Evolutionary conservation across 2,113 vertebrate species (phyloP), one percentile per base, ranked within the genome.

Genomic region (Silurus asotus): DNA sequence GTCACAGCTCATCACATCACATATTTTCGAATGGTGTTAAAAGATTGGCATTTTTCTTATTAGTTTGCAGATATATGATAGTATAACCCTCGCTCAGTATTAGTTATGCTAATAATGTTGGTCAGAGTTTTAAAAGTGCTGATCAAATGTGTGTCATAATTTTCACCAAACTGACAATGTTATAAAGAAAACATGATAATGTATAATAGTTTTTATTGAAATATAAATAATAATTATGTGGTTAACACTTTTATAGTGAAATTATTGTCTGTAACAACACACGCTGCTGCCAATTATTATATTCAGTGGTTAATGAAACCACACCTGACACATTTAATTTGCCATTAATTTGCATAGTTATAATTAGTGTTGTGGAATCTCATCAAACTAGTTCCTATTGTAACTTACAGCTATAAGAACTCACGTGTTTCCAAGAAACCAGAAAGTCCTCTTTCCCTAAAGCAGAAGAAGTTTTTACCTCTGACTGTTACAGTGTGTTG

Each of bases 41-140:
- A 56, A 65, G 80, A 75, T 51, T 89, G 58, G 28, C 84, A 87
- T 86, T 88, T 87, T 87, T 87, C 2, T 82, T 14, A 87, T 85
- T 74, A 28, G 70, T 64, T 64, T 64, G 45, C 75, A 83, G 55
- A 65, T 62, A 17, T 72, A 61, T n/a, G 67, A 81, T 72, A 87
- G 49, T 56, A 69, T 69, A 23, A 56, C 13, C 15, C 28, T 37
- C 25, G 64, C 15, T 23, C 25, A 69, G 69, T 25, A 25, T 25
- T 25, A 58, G 25, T 15, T 37, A 58, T 5, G 28, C 6, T 14
- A 76, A 25, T 49, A 75, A 75, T 75, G 72, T 15, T 13, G 48
- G 20, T 51, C 9, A 75, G 45, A 7, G 37, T 20, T 49, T n/a
- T 51, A 4, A 20, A 75, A 23, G 48, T 75, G 49, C 70, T 49